Conservation (phyloP, 1,140 invertebrate genomes). For the Scaptomyza pallida region DNA sequence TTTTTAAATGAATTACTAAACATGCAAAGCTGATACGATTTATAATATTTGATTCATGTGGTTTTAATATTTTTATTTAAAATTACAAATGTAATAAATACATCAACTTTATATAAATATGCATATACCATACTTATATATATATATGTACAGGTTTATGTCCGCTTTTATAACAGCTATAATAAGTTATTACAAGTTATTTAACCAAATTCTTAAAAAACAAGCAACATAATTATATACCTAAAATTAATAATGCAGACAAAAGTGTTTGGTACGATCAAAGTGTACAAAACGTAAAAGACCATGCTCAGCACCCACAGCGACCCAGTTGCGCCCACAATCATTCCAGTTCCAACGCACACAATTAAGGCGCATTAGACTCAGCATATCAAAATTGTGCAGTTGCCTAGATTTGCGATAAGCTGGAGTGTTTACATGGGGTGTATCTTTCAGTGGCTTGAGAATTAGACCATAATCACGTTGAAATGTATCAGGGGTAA, state of each 20-base stretch:
- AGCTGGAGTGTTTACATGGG: neutral
- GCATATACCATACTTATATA: too few species aligned
- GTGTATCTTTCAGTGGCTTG: slow-evolving; percentile 34
- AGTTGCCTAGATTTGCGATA: slow-evolving; percentile 42
- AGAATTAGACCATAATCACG: slow-evolving; percentile 65
- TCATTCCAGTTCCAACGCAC: slow-evolving; percentile 66
- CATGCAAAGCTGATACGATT: neutral
- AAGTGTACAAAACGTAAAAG: slow-evolving; percentile 65
- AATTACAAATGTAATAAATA: slow-evolving; percentile 42
- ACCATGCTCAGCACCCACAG: slow-evolving; percentile 73
- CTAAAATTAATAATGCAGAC: neutral
- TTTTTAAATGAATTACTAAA: neutral
- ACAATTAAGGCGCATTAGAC: slow-evolving; percentile 50
- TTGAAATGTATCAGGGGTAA: slow-evolving; percentile 39
- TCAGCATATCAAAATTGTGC: slow-evolving; percentile 28
- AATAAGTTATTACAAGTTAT: slow-evolving; percentile 33
- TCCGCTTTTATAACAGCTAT: slow-evolving; percentile 15
- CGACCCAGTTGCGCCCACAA: slow-evolving; percentile 47
- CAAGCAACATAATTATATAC: slow-evolving; percentile 6
- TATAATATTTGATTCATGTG: neutral
- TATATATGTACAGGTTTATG: slow-evolving; percentile 21
- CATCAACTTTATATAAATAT: too few species aligned
- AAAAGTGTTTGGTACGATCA: slow-evolving; percentile 37
- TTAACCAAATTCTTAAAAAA: slow-evolving; percentile 11
- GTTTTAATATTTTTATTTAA: slow-evolving; percentile 17